Evolutionary conservation across 2,113 vertebrate genomes (phyloP), one percentile per base, ranked within the genome.

Genomic region (Clarias magur): DNA sequence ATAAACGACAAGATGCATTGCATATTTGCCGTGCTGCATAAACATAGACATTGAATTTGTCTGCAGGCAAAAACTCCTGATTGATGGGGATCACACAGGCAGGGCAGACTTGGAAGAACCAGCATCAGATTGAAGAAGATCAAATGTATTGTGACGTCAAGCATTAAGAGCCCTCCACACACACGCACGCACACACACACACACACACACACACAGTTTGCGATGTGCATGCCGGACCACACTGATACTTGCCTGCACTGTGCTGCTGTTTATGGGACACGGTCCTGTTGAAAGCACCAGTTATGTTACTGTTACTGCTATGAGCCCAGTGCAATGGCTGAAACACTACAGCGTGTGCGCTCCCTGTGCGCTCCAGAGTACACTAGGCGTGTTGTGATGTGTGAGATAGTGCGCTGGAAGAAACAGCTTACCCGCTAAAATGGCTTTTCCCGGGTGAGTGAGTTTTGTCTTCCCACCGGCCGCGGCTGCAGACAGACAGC

Each of bases 381-480:
- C 7, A 79, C 42, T 2, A 54, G 25, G 1, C 48, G 12, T n/a
- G 76, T 10, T 23, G 80, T 65, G 1, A 0, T 54, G 75, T 21
- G 78, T 10, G 15, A 34, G 30, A 11, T 21, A 21, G 6, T 4
- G 72, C 15, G 30, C 3, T 19, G n/a, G 19, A 34, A 60, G 7
- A 54, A 16, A 1, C 1, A 48, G 76, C 95, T 93, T 90, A 97
- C 96, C 96, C 92, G 96, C 96, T 90, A 97, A 90, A 88, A 97
- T 97, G 1, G 96, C 96, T 89, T 97, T 97, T 54, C 96, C 96
- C 0, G 96, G 96, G 90, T 97, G 96, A 2, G 96, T 97, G 30
- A 96, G 90, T 80, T 96, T 96, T 62, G 94, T 91, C 89, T 94
- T 95, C 4, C 93, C 95, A 2, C 93, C 93, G 12, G 96, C 93